Evolutionary conservation across 2,113 vertebrate species (phyloP).

Genomic region (Pachyramphus minor): DNA sequence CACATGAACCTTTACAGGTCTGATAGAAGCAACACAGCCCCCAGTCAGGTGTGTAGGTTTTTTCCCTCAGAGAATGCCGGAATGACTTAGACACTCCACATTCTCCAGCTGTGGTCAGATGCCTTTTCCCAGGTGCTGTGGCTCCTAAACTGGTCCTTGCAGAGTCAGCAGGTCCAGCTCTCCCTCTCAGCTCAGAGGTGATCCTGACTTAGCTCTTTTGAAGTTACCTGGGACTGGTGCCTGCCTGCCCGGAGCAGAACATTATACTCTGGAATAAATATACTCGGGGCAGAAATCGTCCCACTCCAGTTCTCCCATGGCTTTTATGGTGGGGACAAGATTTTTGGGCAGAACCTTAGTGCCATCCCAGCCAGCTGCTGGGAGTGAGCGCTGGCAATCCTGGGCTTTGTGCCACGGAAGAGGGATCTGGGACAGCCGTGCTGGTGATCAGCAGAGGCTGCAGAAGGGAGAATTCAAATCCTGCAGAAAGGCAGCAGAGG

Average conservation of each 20-base stretch:
- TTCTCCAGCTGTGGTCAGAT: neutral
- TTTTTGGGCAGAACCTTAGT: neutral
- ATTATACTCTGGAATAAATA: neutral
- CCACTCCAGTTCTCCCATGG: neutral
- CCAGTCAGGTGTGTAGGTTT: neutral
- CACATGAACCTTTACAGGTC: neutral
- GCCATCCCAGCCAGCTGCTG: neutral
- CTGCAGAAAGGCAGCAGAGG: neutral
- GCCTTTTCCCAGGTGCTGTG: neutral
- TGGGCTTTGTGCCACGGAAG: neutral
- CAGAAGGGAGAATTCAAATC: neutral
- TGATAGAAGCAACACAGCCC: neutral
- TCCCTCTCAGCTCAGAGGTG: neutral
- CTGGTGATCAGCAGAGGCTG: neutral
- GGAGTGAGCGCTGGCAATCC: neutral
- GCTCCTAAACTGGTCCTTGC: neutral
- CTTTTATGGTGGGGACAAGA: neutral
- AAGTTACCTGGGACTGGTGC: neutral
- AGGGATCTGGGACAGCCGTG: neutral
- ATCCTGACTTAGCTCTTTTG: neutral
- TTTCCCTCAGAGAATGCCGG: neutral
- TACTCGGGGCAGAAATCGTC: neutral
- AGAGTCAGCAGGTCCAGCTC: neutral
- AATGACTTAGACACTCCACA: rapidly evolving
- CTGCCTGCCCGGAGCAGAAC: neutral